Conservation (phyloP, 2,888 invertebrate genomes). For the Lasioglossum calceatum region DNA sequence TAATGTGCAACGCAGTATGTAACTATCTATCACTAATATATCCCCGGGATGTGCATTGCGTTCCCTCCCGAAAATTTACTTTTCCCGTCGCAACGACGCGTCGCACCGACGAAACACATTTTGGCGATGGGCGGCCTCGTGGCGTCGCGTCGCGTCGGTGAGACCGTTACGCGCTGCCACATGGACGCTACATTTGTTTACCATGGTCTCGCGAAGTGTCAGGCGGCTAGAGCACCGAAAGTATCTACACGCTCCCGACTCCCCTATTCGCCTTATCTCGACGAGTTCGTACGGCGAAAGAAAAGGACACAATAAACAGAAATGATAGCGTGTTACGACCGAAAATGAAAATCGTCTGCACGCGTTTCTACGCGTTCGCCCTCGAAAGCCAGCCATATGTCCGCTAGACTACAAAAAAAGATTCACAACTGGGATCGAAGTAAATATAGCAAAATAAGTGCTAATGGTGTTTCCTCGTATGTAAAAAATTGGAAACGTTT, state of each 20-base stretch:
- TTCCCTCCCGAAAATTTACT: background rate
- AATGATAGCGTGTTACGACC: constrained; percentile 25
- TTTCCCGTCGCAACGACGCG: background rate
- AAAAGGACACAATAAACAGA: constrained; percentile 54
- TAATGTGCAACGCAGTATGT: constrained; percentile 69
- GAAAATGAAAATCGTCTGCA: constrained; percentile 46
- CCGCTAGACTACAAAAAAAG: background rate
- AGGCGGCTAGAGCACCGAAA: constrained; percentile 42
- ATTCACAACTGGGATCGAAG: background rate
- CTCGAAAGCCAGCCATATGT: background rate
- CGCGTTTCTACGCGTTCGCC: constrained; percentile 22
- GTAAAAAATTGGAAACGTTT: background rate
- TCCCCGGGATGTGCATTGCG: background rate
- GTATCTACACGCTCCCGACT: constrained; percentile 52
- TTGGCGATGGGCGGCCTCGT: background rate
- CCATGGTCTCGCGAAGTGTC: constrained; percentile 41
- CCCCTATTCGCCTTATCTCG: constrained; percentile 55
- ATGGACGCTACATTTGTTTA: constrained; percentile 14
- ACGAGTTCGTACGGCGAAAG: constrained; percentile 45
- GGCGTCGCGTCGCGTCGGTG: background rate
- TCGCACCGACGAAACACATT: background rate
- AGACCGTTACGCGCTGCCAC: constrained; percentile 1
- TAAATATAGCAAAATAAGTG: background rate
- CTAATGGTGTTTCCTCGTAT: background rate
- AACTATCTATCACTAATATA: constrained; percentile 56